Evolutionary conservation across 2,888 invertebrate species (phyloP), one percentile per base, ranked within the genome.

Genomic region (Rhodophaea formosa): DNA sequence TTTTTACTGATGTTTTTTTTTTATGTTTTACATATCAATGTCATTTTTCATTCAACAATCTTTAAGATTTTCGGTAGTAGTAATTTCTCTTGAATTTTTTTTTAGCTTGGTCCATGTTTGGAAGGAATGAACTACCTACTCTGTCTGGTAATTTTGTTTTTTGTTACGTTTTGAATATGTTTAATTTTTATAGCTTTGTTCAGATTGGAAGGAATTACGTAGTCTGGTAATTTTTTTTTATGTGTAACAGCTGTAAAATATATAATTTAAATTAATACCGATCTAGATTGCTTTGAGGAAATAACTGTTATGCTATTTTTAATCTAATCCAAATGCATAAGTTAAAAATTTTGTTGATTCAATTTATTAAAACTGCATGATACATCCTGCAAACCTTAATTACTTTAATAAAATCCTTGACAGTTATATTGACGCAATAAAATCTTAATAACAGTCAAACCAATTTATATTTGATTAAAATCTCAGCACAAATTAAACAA

Each of bases 351-450:
- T 35, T 35, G 8, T 8, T 35, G 8, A 35, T 12, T 35, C 35
- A 35, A 35, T 35, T 10, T 10, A 35, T 35, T 23, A 10, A 35
- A 35, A 35, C 8, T 8, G n/a, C n/a, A 39, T 0, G n/a, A 12
- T n/a, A 39, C 39, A 39, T 39, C 39, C 39, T 39, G 39, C 39
- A 12, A 5, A 3, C 39, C n/a, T 12, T 44, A 44, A 42, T 43
- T 30, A 23, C 23, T 5, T 29, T 54, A 43, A 43, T 54, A 54
- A 44, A 44, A 52, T 52, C 42, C 46, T 5, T 14, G 54, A 32
- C 35, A 39, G 39, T 5, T 39, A 39, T 39, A 39, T n/a, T 39
- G 39, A 39, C 39, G 39, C 39, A 39, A 39, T 39, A n/a, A 39
- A 39, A 39, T 39, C 39, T 39, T 39, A 39, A 39, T 39, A 39